Conservation (phyloP, 2,113 vertebrate genomes). For the Gyps fulvus region DNA sequence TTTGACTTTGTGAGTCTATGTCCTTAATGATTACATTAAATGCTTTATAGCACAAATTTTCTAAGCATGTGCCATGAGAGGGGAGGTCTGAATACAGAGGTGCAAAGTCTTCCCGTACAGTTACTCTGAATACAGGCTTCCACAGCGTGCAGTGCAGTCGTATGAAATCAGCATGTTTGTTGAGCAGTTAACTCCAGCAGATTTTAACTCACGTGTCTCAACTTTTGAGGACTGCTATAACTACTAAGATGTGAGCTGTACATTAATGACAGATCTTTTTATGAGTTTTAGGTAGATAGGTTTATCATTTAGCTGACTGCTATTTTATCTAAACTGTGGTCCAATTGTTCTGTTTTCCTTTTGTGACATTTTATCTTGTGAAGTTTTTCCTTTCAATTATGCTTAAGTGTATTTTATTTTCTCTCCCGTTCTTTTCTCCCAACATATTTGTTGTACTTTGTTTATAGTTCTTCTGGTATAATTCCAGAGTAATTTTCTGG, state of each 20-base stretch:
- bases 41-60: neutral
- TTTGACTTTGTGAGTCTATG: neutral
- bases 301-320: neutral
- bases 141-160: neutral
- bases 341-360: neutral
- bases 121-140: neutral
- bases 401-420: neutral
- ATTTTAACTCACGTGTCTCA: neutral
- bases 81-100: neutral
- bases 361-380: neutral
- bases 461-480: neutral
- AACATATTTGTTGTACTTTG: neutral
- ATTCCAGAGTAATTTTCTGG: neutral
- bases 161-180: neutral
- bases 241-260: neutral
- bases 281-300: neutral
- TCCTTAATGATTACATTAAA: neutral
- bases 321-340: neutral
- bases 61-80: neutral
- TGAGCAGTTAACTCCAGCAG: neutral
- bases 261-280: neutral
- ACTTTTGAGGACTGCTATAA: neutral
- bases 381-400: neutral
- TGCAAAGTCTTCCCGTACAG: neutral
- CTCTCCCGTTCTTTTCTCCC: neutral